A percentile compares a stretch with the other conserved stretches of the same genome.
Evolutionary conservation across 2,888 invertebrate species (phyloP).

Genomic region (Temnothorax rugatulus): DNA sequence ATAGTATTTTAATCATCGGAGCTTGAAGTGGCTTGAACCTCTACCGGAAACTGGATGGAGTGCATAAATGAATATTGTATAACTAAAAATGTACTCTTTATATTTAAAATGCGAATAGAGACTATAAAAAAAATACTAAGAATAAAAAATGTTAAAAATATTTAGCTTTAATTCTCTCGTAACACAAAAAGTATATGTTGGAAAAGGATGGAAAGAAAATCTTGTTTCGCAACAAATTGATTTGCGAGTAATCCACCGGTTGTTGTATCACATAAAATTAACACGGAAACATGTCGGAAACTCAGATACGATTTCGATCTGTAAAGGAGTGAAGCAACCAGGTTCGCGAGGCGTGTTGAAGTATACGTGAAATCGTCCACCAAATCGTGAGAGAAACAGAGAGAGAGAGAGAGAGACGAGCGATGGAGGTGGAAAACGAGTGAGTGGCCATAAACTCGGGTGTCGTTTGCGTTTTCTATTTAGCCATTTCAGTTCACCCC

Average conservation of each 20-base stretch:
- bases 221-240: not conserved
- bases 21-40: not conserved
- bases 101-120: not conserved
- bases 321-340: constrained; percentile 39
- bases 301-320: constrained; percentile 37
- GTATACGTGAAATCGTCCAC: constrained; percentile 50
- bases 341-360: constrained; percentile 50
- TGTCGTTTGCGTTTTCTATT: constrained; percentile 85
- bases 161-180: not conserved
- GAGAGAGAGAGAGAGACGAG: constrained; percentile 49
- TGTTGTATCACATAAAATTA: not conserved
- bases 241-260: not conserved
- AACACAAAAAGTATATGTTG: not conserved
- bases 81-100: not conserved
- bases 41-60: not conserved
- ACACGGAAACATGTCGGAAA: not conserved
- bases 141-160: not conserved
- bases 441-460: constrained; percentile 82
- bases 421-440: constrained; percentile 70
- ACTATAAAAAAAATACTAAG: not conserved
- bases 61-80: not conserved
- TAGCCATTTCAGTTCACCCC: constrained; percentile 81
- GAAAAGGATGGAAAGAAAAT: not conserved
- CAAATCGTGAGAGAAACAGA: constrained; percentile 69
- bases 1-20: constrained; percentile 45